Conservation (phyloP, 2,888 invertebrate species). For the Pemphredon lugubris region DNA sequence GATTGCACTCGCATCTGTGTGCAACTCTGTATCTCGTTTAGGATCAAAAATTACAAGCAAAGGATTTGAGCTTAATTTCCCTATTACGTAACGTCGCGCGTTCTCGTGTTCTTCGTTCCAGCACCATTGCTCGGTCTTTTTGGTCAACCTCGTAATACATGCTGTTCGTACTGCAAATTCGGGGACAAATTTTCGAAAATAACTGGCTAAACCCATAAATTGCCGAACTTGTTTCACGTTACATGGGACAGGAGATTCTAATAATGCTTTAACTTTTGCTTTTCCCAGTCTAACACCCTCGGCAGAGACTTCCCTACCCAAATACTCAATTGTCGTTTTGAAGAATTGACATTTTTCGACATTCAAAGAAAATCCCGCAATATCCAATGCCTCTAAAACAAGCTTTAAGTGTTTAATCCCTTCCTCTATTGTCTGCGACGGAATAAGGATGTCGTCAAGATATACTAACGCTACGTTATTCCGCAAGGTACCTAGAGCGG, state of each 20-base stretch:
- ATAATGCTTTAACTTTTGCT: background rate
- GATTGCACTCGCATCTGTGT: too few species aligned
- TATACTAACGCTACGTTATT: slow-evolving; percentile 56
- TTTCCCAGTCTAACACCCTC: too few species aligned
- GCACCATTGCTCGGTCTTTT: background rate
- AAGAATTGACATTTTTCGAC: too few species aligned
- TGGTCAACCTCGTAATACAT: background rate
- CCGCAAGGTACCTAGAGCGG: slow-evolving; percentile 66
- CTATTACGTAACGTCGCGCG: background rate
- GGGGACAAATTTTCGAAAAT: background rate
- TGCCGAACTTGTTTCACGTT: too few species aligned
- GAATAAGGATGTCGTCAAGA: slow-evolving; percentile 69
- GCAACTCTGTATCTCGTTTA: background rate
- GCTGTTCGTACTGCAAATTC: too few species aligned
- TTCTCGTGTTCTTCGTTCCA: too few species aligned
- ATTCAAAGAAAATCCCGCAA: too few species aligned
- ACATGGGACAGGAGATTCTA: background rate
- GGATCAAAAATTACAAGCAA: slow-evolving; percentile 10
- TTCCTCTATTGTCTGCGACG: slow-evolving; percentile 52
- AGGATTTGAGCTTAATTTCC: background rate
- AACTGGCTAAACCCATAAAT: background rate
- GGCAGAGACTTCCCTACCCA: too few species aligned
- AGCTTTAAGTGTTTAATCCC: slow-evolving; percentile 53
- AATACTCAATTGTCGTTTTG: too few species aligned
- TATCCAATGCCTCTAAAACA: slow-evolving; percentile 57